These are phyloP conservation scores for Atrina japonica DNA, from an alignment of 2,888 invertebrate genomes.

Conservation along the genomic window DNA sequence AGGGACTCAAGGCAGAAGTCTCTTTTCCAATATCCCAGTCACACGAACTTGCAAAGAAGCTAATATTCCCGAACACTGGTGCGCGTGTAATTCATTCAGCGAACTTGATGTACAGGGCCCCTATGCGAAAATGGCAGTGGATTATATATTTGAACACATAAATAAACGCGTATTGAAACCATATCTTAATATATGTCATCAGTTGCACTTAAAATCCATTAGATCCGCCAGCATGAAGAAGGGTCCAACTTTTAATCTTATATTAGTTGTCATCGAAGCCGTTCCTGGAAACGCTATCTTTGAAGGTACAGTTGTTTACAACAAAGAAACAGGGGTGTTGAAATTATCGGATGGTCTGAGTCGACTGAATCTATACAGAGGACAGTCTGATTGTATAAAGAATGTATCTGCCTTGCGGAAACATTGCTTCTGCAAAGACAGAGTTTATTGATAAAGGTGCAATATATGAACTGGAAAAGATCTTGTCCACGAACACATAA, in stretches of 20 bases:
- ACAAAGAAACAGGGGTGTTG: slow-evolving; percentile 37
- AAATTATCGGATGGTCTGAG: slow-evolving; percentile 85
- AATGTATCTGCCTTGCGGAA: slow-evolving; percentile 67
- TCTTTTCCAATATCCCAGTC: slow-evolving; percentile 87
- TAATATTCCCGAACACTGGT: slow-evolving; percentile 86
- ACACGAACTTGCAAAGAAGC: slow-evolving; percentile 89
- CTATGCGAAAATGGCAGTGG: slow-evolving; percentile 83
- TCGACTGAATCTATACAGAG: slow-evolving; percentile 80
- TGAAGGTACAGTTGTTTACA: slow-evolving; percentile 88
- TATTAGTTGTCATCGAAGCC: slow-evolving; percentile 65
- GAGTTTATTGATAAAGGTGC: no score
- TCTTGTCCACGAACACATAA: no score
- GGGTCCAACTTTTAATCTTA: no score
- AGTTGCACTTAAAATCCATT: slow-evolving; percentile 78
- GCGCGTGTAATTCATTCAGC: slow-evolving; percentile 49
- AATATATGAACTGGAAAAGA: no score
- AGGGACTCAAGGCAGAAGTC: slow-evolving; percentile 82
- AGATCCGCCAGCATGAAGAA: no score
- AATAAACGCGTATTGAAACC: slow-evolving; percentile 81
- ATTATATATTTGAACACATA: slow-evolving; percentile 85
- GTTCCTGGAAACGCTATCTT: slow-evolving; percentile 88
- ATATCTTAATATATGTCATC: slow-evolving; percentile 56
- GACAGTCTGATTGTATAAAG: slow-evolving; percentile 79
- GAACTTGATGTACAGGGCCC: slow-evolving; percentile 75
- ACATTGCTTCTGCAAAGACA: slow-evolving; percentile 77